These are phyloP conservation scores for Stictonetta naevosa DNA, from an alignment of 2,113 vertebrate genomes.

Conservation along the genomic window DNA sequence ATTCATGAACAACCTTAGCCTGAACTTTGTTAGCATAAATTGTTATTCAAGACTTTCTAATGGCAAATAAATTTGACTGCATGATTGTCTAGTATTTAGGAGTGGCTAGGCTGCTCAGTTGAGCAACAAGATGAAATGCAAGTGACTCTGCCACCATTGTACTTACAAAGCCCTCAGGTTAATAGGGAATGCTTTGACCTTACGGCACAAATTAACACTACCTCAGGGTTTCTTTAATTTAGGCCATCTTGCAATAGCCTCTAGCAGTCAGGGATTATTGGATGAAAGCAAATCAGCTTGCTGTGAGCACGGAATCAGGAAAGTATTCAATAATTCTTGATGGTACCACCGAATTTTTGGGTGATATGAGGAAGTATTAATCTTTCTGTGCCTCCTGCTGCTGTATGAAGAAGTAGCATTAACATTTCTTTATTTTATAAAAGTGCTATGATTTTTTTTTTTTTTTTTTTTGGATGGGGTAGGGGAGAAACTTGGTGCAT, in stretches of 20 bases:
- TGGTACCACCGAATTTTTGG: background rate
- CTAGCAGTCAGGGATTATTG: conserved; percentile 1
- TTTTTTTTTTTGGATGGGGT: background rate
- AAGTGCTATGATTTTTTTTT: background rate
- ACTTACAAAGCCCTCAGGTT: background rate
- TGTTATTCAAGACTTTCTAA: background rate
- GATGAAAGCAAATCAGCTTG: conserved; percentile 8
- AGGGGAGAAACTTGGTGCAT: accelerated
- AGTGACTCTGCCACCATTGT: background rate
- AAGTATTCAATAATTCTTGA: background rate
- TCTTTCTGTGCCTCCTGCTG: background rate
- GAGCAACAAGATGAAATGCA: background rate
- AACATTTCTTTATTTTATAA: background rate
- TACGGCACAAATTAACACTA: conserved; percentile 32
- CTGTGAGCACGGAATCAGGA: background rate
- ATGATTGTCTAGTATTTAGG: background rate
- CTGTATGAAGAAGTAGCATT: background rate
- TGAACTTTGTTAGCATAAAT: background rate
- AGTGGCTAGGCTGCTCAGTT: background rate
- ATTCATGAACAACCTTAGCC: background rate
- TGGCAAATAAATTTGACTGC: background rate
- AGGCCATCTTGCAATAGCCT: conserved; percentile 26
- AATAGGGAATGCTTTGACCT: conserved; percentile 20
- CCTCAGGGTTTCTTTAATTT: conserved; percentile 39
- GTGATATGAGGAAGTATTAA: background rate